Evolutionary conservation across 2,888 invertebrate genomes (phyloP).

Genomic region (Cerastis leucographa): DNA sequence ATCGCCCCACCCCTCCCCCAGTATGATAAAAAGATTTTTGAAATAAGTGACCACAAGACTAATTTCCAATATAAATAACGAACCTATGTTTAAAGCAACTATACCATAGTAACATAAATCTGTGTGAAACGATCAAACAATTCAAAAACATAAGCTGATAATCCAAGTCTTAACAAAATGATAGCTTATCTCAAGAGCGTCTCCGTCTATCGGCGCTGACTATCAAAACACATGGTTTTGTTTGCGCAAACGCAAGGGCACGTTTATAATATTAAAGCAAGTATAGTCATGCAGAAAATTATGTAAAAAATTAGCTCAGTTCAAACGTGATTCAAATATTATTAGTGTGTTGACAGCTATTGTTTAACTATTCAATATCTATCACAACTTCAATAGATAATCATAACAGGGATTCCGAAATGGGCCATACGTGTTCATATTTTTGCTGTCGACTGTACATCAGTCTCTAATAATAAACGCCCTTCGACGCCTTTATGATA

Average conservation of each 20-base stretch:
- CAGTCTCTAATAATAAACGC: constrained; percentile 18
- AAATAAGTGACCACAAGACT: neutral
- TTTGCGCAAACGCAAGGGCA: constrained; percentile 29
- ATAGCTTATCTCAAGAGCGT: constrained; percentile 46
- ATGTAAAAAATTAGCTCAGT: neutral
- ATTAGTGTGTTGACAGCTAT: neutral
- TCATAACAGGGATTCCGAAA: neutral
- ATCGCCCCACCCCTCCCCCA: too few relatives aligned
- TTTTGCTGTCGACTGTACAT: neutral
- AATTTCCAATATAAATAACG: neutral
- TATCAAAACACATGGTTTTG: constrained; percentile 35
- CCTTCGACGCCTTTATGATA: constrained; percentile 44
- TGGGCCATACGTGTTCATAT: too few relatives aligned
- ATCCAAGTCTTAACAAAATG: constrained; percentile 39
- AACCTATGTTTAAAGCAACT: neutral
- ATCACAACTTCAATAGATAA: neutral
- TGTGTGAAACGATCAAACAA: constrained; percentile 10
- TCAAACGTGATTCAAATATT: neutral
- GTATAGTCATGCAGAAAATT: constrained; percentile 3
- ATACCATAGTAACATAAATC: neutral
- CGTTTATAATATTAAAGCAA: neutral
- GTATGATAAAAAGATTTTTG: too few relatives aligned
- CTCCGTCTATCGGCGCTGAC: constrained; percentile 21
- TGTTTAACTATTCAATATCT: neutral
- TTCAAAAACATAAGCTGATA: constrained; percentile 32